Evolutionary conservation across 2,888 invertebrate species (phyloP).

Genomic region (Drosophila subsilvestris): DNA sequence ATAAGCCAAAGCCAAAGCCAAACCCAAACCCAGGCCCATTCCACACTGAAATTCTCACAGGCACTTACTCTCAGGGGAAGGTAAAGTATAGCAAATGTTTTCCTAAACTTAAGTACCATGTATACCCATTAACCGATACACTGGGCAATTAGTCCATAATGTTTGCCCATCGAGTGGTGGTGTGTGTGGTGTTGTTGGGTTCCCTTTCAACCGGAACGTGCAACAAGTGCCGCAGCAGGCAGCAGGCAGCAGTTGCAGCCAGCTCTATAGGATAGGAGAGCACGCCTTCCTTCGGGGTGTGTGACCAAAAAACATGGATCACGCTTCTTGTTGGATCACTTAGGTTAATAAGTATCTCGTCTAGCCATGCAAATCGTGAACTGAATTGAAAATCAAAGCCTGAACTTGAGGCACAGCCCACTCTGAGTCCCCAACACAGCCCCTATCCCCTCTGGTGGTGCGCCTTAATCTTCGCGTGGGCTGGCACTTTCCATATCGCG

Average conservation of each 20-base stretch:
- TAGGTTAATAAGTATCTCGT: slow-evolving; percentile 54
- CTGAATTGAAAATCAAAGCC: slow-evolving; percentile 49
- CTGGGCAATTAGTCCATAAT: slow-evolving; percentile 28
- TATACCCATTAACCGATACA: slow-evolving; percentile 15
- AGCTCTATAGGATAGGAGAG: slow-evolving; percentile 21
- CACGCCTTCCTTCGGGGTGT: slow-evolving; percentile 47
- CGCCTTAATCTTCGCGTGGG: slow-evolving; percentile 32
- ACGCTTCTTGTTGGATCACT: slow-evolving; percentile 53
- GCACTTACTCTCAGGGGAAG: no score
- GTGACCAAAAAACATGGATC: slow-evolving; percentile 51
- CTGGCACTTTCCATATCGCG: slow-evolving; percentile 41
- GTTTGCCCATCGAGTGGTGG: slow-evolving; percentile 14
- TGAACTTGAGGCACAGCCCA: slow-evolving; percentile 45
- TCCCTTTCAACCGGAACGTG: slow-evolving; percentile 8
- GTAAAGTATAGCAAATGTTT: neutral
- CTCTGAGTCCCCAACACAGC: no score
- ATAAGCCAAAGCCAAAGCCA: neutral
- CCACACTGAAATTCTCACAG: neutral
- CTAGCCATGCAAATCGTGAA: slow-evolving; percentile 54
- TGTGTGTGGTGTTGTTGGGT: neutral
- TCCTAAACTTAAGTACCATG: slow-evolving; percentile 9
- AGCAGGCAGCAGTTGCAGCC: slow-evolving; percentile 24
- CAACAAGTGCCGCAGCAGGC: slow-evolving; percentile 33
- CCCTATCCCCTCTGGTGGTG: neutral
- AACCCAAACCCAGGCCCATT: neutral